Evolutionary conservation across 1,140 invertebrate species (phyloP).

Genomic region (Manduca sexta): DNA sequence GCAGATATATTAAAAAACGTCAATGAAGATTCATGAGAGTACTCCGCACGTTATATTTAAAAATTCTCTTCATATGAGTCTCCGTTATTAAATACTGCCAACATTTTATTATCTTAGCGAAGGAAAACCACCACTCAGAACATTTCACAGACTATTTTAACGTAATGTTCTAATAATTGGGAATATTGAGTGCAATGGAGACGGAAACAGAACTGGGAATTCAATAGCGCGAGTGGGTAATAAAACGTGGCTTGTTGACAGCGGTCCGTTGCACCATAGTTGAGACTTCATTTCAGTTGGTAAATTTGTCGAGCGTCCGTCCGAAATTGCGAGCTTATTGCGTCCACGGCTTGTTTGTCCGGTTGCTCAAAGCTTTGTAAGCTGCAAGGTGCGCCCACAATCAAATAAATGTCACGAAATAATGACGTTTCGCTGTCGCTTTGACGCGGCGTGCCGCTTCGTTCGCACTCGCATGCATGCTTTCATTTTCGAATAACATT

Average conservation of each 20-base stretch:
- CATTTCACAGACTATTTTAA: no score
- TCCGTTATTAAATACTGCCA: no score
- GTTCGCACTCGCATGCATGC: background rate
- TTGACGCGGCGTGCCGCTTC: background rate
- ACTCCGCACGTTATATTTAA: no score
- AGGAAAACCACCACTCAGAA: no score
- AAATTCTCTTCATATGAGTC: no score
- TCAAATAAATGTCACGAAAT: slow-evolving; percentile 39
- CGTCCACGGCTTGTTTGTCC: slow-evolving; percentile 53
- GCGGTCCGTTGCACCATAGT: slow-evolving; percentile 34
- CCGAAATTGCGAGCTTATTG: slow-evolving; percentile 64
- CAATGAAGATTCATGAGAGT: no score
- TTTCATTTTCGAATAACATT: background rate
- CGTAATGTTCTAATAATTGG: no score
- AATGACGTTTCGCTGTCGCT: slow-evolving; percentile 19
- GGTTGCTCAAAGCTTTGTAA: slow-evolving; percentile 56
- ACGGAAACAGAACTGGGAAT: slow-evolving; percentile 47
- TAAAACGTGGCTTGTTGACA: slow-evolving; percentile 63
- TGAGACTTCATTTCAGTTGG: slow-evolving; percentile 63
- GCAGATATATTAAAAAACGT: no score
- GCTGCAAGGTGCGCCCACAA: slow-evolving; percentile 36
- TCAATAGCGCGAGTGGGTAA: slow-evolving; percentile 54
- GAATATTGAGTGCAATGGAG: slow-evolving; percentile 7
- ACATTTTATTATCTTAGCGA: no score
- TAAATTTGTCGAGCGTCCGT: slow-evolving; percentile 62